phyloP scores from a whole-genome alignment of 2,113 vertebrate species.

The Sigmodon hispidus region DNA sequence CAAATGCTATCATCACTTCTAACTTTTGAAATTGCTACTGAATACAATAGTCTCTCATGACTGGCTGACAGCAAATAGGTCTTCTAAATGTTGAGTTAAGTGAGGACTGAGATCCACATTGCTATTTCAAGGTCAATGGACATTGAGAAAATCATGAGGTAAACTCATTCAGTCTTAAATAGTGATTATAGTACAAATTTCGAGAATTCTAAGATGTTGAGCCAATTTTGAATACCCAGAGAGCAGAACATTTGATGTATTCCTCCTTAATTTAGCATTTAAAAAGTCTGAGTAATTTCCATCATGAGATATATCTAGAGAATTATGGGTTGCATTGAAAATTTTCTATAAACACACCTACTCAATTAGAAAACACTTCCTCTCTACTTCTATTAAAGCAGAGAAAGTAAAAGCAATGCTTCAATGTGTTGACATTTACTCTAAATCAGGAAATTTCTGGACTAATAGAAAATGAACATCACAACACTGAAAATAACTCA shows the following conservation, averaged over 20 bases:
- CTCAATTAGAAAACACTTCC: constrained; percentile 14
- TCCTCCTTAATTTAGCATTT: neutral
- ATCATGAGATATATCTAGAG: neutral
- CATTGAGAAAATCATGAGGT: neutral
- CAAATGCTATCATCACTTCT: neutral
- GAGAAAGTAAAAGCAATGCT: constrained; percentile 1
- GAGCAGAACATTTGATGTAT: constrained; percentile 15
- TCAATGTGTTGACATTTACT: neutral
- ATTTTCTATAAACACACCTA: constrained; percentile 4
- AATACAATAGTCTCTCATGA: neutral
- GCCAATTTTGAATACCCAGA: constrained; percentile 13
- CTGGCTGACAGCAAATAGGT: neutral
- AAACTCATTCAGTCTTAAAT: neutral
- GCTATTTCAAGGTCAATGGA: neutral
- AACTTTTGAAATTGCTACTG: neutral
- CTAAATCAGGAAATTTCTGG: constrained; percentile 37
- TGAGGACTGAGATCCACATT: neutral
- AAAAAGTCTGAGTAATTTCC: neutral
- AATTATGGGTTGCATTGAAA: constrained; percentile 21
- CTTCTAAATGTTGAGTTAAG: neutral
- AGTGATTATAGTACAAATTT: neutral
- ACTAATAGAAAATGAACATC: neutral
- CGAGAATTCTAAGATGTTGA: constrained; percentile 35
- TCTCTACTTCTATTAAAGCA: neutral
- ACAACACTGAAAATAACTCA: neutral